A percentile compares a stretch with the other conserved stretches of the same genome.
Conservation (phyloP, 2,888 invertebrate species). For the Lepidocyrtinus sp. region DNA sequence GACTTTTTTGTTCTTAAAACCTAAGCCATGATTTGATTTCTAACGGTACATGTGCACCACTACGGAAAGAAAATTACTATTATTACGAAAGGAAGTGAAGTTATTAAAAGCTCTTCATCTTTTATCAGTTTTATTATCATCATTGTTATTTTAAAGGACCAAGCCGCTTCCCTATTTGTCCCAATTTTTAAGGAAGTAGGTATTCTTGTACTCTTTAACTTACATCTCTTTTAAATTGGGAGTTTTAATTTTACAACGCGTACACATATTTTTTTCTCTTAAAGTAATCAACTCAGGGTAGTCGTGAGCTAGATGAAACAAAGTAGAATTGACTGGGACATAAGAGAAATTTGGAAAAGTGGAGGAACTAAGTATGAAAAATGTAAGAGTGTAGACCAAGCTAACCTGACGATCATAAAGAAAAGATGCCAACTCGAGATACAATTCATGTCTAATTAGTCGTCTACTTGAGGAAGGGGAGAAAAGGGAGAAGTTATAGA, state of each 20-base stretch:
- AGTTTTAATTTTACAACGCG: neutral
- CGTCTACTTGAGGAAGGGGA: constrained; percentile 3
- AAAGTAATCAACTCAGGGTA: neutral
- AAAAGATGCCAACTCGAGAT: constrained; percentile 21
- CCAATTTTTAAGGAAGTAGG: constrained; percentile 11
- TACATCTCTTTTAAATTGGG: neutral
- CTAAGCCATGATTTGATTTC: neutral
- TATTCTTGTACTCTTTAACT: constrained; percentile 2
- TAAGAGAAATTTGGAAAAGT: constrained; percentile 15
- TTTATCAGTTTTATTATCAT: constrained; percentile 15
- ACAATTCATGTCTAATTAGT: constrained; percentile 54
- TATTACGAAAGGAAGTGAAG: constrained; percentile 22
- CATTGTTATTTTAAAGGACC: constrained; percentile 25
- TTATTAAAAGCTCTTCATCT: constrained; percentile 33
- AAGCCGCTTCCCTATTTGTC: constrained; percentile 14
- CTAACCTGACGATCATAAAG: constrained; percentile 8
- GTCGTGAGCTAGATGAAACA: constrained; percentile 6
- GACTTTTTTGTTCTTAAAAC: constrained; percentile 12
- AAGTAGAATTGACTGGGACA: constrained; percentile 11
- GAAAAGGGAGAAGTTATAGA: neutral
- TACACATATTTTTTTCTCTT: neutral
- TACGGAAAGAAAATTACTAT: constrained; percentile 29
- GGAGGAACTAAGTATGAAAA: neutral
- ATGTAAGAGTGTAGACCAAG: neutral
- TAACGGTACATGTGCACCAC: neutral